Conservation (phyloP, 2,797 vertebrate genomes). For the Hyperoplus immaculatus region DNA sequence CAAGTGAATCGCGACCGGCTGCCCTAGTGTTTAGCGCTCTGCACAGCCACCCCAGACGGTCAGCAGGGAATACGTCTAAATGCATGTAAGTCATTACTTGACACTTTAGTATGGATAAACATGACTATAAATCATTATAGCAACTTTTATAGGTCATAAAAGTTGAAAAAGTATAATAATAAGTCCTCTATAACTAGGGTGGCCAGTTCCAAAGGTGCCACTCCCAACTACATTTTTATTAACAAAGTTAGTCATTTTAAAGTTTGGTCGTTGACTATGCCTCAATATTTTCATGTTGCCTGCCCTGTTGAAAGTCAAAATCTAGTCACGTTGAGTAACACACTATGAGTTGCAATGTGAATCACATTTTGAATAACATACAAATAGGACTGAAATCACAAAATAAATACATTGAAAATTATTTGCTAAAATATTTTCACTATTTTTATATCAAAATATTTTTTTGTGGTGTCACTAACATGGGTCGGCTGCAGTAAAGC, state of each 20-base stretch:
- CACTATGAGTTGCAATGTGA: background rate
- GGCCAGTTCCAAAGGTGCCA: too few species aligned
- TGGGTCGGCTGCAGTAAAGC: background rate
- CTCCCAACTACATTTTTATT: too few species aligned
- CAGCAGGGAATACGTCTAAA: too few species aligned
- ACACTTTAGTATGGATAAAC: too few species aligned
- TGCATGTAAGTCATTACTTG: too few species aligned
- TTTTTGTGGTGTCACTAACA: slow-evolving; percentile 13
- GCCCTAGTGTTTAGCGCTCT: too few species aligned
- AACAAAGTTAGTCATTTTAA: background rate
- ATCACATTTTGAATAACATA: background rate
- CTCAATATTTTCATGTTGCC: background rate
- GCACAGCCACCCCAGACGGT: too few species aligned
- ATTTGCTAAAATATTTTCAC: background rate
- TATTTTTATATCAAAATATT: background rate
- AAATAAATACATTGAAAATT: background rate
- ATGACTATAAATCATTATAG: too few species aligned
- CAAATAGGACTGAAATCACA: background rate
- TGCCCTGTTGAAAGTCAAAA: background rate
- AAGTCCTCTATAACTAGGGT: too few species aligned
- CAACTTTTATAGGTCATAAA: too few species aligned
- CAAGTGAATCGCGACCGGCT: too few species aligned
- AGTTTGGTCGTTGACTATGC: background rate
- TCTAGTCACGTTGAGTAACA: background rate
- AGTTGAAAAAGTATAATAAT: too few species aligned